These are phyloP conservation scores for Eulemur rufifrons DNA, from an alignment of 2,113 vertebrate genomes.

Conservation along the genomic window DNA sequence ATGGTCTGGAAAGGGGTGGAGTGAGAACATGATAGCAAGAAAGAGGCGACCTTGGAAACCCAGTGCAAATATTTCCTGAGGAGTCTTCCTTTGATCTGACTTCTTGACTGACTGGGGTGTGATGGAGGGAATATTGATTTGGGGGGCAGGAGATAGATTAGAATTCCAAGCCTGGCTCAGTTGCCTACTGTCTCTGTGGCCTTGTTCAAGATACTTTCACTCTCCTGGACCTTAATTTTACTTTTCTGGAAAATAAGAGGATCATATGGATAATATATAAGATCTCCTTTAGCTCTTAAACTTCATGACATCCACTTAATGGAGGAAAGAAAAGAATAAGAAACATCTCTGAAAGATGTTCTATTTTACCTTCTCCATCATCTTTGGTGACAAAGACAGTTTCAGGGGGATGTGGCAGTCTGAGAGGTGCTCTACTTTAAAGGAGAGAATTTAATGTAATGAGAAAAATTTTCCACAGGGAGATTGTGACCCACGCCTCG, in stretches of 20 bases:
- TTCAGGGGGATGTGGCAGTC: constrained; percentile 65
- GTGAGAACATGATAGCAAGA: constrained; percentile 42
- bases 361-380: constrained; percentile 25
- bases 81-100: constrained; percentile 17
- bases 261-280: neutral
- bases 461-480: constrained; percentile 70
- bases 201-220: neutral
- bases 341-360: neutral
- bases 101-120: neutral
- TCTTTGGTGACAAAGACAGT: constrained; percentile 49
- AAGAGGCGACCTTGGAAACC: constrained; percentile 67
- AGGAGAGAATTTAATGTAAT: constrained; percentile 62
- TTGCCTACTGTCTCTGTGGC: neutral
- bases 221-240: neutral
- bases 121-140: neutral
- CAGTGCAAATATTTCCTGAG: constrained; percentile 59
- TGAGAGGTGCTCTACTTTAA: constrained; percentile 49
- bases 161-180: neutral
- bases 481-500: constrained; percentile 53
- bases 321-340: neutral
- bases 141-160: neutral
- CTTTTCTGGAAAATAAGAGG: neutral
- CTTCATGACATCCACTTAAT: neutral
- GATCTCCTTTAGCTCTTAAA: neutral
- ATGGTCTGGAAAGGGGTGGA: constrained; percentile 54